Base-by-base conservation (phyloP, 1,140 invertebrate species). In the Cotesia typhae region DNA sequence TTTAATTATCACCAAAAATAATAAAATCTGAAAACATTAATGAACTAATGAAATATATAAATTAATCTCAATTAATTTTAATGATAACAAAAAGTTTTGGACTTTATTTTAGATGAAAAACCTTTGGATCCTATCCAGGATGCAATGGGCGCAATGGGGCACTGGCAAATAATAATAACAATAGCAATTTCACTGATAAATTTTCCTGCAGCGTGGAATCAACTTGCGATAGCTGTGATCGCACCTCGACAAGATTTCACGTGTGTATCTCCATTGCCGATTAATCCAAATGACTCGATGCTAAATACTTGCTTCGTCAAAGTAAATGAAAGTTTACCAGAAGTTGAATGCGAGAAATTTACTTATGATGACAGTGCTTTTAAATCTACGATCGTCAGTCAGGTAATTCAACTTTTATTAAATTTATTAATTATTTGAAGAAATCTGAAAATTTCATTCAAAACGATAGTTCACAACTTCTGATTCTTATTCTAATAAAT, bases 341-440 rank as follows among this genome's bases (percentile, higher is more conserved):
- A 51, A 75, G 57, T 75, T 57, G 87, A 90, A 20, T 93, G 92
- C 75, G 80, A 82, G 0, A 71, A 84, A 0, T 90, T 90, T 70
- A 84, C 90, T 72, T 95, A 91, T 74, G 91, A 91, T 70, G 88
- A 85, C 14, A 88, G 83, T 28, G 82, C 90, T 28, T 95, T 95
- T 76, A 81, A 88, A 59, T 89, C 93, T 71, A 94, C 92, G 0
- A 94, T 94, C 7, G 84, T 91, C 3, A 92, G 90, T 1, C 87
- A 94, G 82, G 88, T 89, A 70, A 66, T 79, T 82, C 70, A 52
- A 35, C 35, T 57, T 9, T 10, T 2, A 61, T 68, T 61, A 47
- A 20, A 68, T 61, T 71, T 63, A 4, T 12, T n/a, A 36, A 28
- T 28, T 28, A 52, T 52, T 55, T 55, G 12, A 51, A 51, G 53